Conservation (phyloP, 2,888 invertebrate genomes). For the Lochmaea crataegi region DNA sequence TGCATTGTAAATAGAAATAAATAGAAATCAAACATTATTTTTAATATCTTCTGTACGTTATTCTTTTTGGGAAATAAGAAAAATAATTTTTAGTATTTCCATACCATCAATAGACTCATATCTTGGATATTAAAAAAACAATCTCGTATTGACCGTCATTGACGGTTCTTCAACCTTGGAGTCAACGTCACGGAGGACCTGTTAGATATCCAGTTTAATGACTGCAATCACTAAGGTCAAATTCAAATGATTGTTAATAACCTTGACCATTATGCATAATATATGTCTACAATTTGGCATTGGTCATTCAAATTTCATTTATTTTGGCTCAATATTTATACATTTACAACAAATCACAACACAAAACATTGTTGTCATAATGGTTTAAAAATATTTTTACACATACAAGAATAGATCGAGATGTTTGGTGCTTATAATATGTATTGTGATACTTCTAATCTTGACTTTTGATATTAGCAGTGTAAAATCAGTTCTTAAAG, state of each 20-base stretch:
- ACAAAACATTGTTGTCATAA: neutral
- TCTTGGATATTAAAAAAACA: neutral
- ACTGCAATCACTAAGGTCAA: slow-evolving; percentile 24
- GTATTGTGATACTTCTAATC: too few species aligned
- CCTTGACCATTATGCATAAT: slow-evolving; percentile 22
- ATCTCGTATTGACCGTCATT: neutral
- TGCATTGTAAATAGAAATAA: too few species aligned
- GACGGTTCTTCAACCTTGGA: neutral
- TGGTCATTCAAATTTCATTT: neutral
- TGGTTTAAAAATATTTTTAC: neutral
- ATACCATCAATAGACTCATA: neutral
- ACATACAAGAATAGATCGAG: neutral
- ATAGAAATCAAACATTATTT: too few species aligned
- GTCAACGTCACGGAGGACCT: neutral
- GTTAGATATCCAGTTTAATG: slow-evolving; percentile 23
- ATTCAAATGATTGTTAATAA: slow-evolving; percentile 29
- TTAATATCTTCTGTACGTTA: too few species aligned
- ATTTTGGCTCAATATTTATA: neutral
- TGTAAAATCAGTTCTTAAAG: too few species aligned
- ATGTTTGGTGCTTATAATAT: too few species aligned
- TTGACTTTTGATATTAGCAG: too few species aligned
- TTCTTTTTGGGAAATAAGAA: too few species aligned
- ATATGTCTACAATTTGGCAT: slow-evolving; percentile 9
- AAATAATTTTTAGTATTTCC: neutral
- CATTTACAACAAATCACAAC: neutral